These are phyloP conservation scores for Neocrepidodera transversa DNA, from an alignment of 2,888 invertebrate species.

Conservation along the genomic window DNA sequence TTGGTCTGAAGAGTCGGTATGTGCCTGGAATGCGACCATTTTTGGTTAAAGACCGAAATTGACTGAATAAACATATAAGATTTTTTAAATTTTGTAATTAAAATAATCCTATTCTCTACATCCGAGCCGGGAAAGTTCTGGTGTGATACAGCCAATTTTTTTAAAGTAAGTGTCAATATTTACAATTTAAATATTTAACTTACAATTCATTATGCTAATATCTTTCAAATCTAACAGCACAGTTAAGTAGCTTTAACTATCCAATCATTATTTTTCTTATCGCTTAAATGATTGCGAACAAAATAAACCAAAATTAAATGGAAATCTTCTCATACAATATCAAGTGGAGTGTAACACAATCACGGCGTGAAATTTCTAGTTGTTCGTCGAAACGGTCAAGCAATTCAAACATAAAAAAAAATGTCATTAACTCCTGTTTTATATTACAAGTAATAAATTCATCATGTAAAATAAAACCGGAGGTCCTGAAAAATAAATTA, in stretches of 20 bases:
- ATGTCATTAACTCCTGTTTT: slow-evolving; percentile 34
- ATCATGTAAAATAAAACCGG: slow-evolving; percentile 35
- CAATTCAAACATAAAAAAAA: slow-evolving; percentile 36
- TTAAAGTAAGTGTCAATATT: no score
- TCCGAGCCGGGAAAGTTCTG: no score
- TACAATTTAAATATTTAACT: no score
- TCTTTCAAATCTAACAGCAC: no score
- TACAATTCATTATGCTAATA: no score
- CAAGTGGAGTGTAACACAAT: slow-evolving; percentile 32
- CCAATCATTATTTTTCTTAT: slow-evolving; percentile 9
- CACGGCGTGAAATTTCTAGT: slow-evolving; percentile 26
- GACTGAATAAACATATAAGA: no score
- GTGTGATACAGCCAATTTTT: no score
- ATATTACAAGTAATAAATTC: slow-evolving; percentile 38
- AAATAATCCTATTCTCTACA: no score
- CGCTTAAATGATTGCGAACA: slow-evolving; percentile 9
- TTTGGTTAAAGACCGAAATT: no score
- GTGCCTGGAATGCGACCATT: no score
- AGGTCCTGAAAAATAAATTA: slow-evolving; percentile 49
- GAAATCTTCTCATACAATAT: slow-evolving; percentile 11
- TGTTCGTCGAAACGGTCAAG: slow-evolving; percentile 19
- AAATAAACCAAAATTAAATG: slow-evolving; percentile 5
- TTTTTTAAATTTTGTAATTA: no score
- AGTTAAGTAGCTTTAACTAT: not conserved
- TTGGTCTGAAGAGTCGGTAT: no score